A percentile compares a stretch with the other conserved stretches of the same genome.
phyloP scores from a whole-genome alignment of 2,113 vertebrate genomes.

The Holacanthus passer region DNA sequence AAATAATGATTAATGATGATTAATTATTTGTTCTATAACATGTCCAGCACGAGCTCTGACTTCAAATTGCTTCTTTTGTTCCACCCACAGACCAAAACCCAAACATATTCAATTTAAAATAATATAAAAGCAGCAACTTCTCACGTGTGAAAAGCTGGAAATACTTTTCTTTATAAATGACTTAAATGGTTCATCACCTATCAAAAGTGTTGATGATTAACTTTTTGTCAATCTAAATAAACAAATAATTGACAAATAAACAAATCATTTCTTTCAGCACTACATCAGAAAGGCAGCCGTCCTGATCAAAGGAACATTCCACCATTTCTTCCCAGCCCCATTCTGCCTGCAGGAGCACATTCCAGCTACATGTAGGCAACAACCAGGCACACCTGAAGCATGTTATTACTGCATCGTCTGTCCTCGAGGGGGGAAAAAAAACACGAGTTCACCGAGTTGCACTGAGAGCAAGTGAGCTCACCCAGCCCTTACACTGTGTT shows the following conservation, averaged over 20 bases:
- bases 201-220: not conserved
- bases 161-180: not conserved
- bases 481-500: slow-evolving; percentile 19
- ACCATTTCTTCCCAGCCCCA: slow-evolving; percentile 9
- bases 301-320: slow-evolving; percentile 45
- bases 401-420: slow-evolving; percentile 53
- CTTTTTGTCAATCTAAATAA: not conserved
- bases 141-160: not conserved
- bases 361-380: slow-evolving; percentile 50
- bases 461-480: slow-evolving; percentile 42
- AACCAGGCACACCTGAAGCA: slow-evolving; percentile 70
- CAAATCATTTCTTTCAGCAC: too few species aligned
- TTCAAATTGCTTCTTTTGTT: not conserved
- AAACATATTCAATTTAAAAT: not conserved
- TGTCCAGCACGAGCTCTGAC: not conserved
- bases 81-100: not conserved
- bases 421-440: slow-evolving; percentile 22
- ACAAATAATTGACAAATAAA: not conserved
- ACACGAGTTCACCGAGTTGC: slow-evolving; percentile 38
- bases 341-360: slow-evolving; percentile 65
- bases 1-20: too few species aligned
- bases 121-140: not conserved
- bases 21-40: too few species aligned
- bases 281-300: not conserved
- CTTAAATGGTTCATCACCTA: too few species aligned